Evolutionary conservation across 2,888 invertebrate species (phyloP).

Genomic region (Pristionchus entomophagus): DNA sequence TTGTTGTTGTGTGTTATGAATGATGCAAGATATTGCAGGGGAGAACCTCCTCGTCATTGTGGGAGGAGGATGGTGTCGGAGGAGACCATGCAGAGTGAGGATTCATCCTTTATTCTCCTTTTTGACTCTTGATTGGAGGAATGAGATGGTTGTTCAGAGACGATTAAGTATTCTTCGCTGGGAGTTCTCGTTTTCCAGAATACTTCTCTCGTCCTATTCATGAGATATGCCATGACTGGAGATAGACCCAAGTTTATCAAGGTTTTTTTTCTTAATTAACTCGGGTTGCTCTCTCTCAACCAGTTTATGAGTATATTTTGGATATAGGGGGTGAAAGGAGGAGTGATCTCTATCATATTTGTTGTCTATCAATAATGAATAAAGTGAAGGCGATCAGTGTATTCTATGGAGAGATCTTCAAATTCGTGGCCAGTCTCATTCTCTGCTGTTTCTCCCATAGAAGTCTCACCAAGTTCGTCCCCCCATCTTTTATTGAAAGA

Average conservation of each 20-base stretch:
- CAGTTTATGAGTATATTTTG: neutral
- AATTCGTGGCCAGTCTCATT: constrained; percentile 74
- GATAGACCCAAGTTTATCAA: constrained; percentile 68
- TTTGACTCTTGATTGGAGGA: neutral
- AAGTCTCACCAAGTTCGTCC: constrained; percentile 60
- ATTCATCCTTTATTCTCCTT: neutral
- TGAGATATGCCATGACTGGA: constrained; percentile 81
- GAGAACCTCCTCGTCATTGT: too few relatives aligned
- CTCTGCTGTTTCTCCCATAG: constrained; percentile 68
- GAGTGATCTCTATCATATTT: too few relatives aligned
- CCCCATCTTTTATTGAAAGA: too few relatives aligned
- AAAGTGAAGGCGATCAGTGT: constrained; percentile 71
- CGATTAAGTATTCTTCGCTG: constrained; percentile 90
- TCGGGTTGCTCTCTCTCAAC: too few relatives aligned
- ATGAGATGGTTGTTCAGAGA: neutral
- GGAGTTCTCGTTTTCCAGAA: constrained; percentile 94
- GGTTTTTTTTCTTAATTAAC: constrained; percentile 50
- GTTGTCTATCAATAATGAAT: too few relatives aligned
- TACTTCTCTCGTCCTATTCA: constrained; percentile 93
- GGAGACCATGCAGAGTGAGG: neutral
- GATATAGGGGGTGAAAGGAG: neutral
- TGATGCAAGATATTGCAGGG: neutral
- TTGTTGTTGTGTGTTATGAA: neutral
- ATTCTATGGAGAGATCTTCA: constrained; percentile 77
- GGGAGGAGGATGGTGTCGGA: neutral